Percentiles rank a stretch among this genome's conserved stretches.
These are phyloP conservation scores for Chrysomela aeneicollis DNA, from an alignment of 2,888 invertebrate species.

Conservation along the genomic window DNA sequence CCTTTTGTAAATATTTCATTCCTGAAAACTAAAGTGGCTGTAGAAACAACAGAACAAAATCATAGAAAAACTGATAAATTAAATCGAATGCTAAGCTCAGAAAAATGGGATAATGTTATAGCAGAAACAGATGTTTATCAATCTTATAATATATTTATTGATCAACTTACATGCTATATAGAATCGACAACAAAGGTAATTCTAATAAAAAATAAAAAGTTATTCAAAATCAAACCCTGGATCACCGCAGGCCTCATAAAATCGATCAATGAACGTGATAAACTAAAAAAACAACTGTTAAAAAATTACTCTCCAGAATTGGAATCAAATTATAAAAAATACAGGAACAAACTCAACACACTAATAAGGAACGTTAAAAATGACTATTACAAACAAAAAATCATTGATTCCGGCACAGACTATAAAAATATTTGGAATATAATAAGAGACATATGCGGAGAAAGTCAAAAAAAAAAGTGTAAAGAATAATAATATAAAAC, in stretches of 20 bases:
- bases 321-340: conserved; percentile 12
- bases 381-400: conserved; percentile 12
- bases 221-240: conserved; percentile 9
- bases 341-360: conserved; percentile 12
- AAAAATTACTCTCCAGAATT: conserved; percentile 9
- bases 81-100: conserved; percentile 9
- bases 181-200: conserved; percentile 1
- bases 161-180: conserved; percentile 3
- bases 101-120: conserved; percentile 8
- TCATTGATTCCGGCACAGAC: conserved; percentile 10
- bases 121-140: conserved; percentile 3
- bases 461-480: conserved; percentile 1
- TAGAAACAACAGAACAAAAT: conserved; percentile 2
- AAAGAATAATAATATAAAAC: conserved; percentile 6
- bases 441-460: conserved; percentile 11
- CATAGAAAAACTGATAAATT: conserved; percentile 2
- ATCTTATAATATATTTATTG: conserved; percentile 9
- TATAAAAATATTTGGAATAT: conserved; percentile 15
- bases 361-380: conserved; percentile 13
- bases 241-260: background rate
- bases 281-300: background rate
- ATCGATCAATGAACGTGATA: conserved; percentile 5
- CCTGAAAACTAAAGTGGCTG: conserved; percentile 2
- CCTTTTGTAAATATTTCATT: conserved; percentile 3
- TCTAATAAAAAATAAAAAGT: conserved; percentile 7